Evolutionary conservation across 2,888 invertebrate genomes (phyloP).

Genomic region (Agrochola lychnidis): DNA sequence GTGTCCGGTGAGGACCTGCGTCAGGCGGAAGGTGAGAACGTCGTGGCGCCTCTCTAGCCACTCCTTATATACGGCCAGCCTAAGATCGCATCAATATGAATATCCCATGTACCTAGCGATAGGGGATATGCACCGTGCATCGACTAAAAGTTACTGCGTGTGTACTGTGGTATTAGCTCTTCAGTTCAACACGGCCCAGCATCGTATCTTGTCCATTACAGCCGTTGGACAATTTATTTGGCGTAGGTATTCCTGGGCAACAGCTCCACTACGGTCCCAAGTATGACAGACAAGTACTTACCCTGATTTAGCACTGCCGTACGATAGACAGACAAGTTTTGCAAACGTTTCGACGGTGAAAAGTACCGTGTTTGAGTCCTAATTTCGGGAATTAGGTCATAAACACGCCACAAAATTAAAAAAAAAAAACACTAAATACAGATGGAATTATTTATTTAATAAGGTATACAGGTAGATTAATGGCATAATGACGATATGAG

Average conservation of each 20-base stretch:
- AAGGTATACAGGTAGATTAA: slow-evolving; percentile 61
- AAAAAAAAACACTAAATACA: slow-evolving; percentile 30
- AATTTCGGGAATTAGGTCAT: neutral
- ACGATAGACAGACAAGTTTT: neutral
- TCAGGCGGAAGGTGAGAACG: too few relatives aligned
- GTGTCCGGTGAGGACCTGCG: too few relatives aligned
- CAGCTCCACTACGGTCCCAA: neutral
- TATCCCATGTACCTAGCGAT: too few relatives aligned
- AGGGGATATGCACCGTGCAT: too few relatives aligned
- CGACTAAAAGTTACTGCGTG: too few relatives aligned
- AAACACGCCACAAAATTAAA: neutral
- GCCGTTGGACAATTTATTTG: neutral
- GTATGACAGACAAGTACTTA: neutral
- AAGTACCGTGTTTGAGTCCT: neutral
- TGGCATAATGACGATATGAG: slow-evolving; percentile 55
- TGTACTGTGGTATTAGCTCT: too few relatives aligned
- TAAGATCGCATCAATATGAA: too few relatives aligned
- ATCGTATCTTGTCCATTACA: neutral
- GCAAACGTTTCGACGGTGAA: neutral
- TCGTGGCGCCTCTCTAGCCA: too few relatives aligned
- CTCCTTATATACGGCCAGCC: too few relatives aligned
- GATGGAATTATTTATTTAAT: slow-evolving; percentile 68
- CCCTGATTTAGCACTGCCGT: neutral
- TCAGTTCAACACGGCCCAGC: too few relatives aligned
- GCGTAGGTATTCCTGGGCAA: neutral